Base-by-base conservation (phyloP, 2,797 vertebrate species). In the Hephaestus fuliginosus region DNA sequence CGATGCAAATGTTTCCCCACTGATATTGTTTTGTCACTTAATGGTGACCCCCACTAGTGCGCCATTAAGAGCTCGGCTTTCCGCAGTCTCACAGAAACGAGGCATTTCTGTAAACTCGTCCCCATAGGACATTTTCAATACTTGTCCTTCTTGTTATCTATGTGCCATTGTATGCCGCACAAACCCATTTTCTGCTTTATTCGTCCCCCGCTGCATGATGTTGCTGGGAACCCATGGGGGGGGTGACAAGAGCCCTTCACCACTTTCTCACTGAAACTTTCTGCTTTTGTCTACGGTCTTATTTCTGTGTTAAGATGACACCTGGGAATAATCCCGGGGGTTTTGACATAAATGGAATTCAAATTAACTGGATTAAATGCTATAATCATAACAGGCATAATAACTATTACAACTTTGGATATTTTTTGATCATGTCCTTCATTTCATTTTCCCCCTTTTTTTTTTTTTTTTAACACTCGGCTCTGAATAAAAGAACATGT, bases 131-230 rank as follows among this genome's bases (percentile, higher is more conserved):
- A 80, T 89, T 92, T 94, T 92, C 90, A 92, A 91, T 89, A 91
- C 92, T 76, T 92, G 91, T 91, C 92, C 92, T 86, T 88, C 84
- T 92, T 93, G 87, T 93, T 91, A 95, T 93, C 92, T 92, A 75
- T 76, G 76, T 81, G 81, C 90, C 65, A 92, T 94, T 95, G 92
- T 95, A 8, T 86, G 80, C 85, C n/a, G 83, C 78, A 88, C 91
- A 94, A 94, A 90, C 88, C 90, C 88, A 93, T 95, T 95, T 94
- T 92, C 90, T 91, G 91, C 90, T 92, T 92, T 94, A 93, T 91
- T 93, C 62, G 60, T 92, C 88, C 88, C 88, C 88, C 74, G 79
- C 88, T 85, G 86, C 90, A 92, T 77, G 80, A 93, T 86, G 85
- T 87, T 82, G 81, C 90, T 85, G 76, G 82, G 86, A 91, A 88